Evolutionary conservation across 2,888 invertebrate species (phyloP).

Genomic region (Spodoptera littoralis): DNA sequence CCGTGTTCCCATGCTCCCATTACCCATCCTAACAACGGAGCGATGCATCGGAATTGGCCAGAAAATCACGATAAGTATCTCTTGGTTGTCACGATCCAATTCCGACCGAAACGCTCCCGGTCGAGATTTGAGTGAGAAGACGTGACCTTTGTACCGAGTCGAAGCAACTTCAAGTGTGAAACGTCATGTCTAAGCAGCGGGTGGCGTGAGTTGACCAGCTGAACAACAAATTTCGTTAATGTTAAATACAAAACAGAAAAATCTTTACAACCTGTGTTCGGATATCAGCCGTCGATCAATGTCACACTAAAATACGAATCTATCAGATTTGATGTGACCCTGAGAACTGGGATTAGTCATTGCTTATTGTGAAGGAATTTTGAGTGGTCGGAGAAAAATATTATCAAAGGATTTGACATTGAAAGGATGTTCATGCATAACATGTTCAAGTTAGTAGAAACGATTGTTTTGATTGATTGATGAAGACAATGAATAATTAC

Average conservation of each 20-base stretch:
- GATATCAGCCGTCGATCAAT: constrained; percentile 86
- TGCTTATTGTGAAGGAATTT: constrained; percentile 67
- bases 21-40: constrained; percentile 79
- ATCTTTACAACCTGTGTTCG: constrained; percentile 68
- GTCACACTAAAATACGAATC: constrained; percentile 72
- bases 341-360: constrained; percentile 77
- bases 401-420: constrained; percentile 54
- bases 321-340: constrained; percentile 76
- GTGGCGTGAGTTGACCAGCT: constrained; percentile 77
- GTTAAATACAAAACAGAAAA: constrained; percentile 70
- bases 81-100: constrained; percentile 87
- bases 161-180: constrained; percentile 84
- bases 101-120: constrained; percentile 83
- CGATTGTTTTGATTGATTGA: constrained; percentile 49
- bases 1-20: constrained; percentile 86
- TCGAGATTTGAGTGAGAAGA: constrained; percentile 85
- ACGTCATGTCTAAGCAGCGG: constrained; percentile 84
- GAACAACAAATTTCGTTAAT: constrained; percentile 71
- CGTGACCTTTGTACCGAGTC: constrained; percentile 83
- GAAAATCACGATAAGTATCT: constrained; percentile 88
- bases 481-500: constrained; percentile 29
- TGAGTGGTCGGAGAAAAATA: constrained; percentile 60
- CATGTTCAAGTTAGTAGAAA: constrained; percentile 26
- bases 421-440: constrained; percentile 26
- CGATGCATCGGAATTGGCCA: constrained; percentile 85